Evolutionary conservation across 2,888 invertebrate species (phyloP).

Genomic region (Neocrepidodera transversa): DNA sequence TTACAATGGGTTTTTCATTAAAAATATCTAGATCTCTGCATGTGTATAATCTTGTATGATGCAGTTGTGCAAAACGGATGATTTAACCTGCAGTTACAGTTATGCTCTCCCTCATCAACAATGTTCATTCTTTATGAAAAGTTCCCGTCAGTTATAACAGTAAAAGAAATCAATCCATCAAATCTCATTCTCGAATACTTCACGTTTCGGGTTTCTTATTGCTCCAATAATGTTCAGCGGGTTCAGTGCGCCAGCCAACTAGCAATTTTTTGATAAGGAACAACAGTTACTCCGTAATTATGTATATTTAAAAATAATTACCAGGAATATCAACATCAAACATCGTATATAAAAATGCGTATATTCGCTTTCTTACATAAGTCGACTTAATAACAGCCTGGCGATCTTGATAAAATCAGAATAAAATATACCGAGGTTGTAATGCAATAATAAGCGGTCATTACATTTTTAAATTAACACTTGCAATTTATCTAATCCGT

Average conservation of each 20-base stretch:
- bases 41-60: slow-evolving; percentile 1
- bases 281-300: slow-evolving; percentile 38
- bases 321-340: slow-evolving; percentile 37
- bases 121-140: slow-evolving; percentile 17
- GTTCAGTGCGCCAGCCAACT: slow-evolving; percentile 18
- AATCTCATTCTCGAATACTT: slow-evolving; percentile 15
- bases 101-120: slow-evolving; percentile 19
- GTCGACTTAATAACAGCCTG: slow-evolving; percentile 36
- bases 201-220: slow-evolving; percentile 22
- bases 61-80: slow-evolving; percentile 14
- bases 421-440: slow-evolving; percentile 34
- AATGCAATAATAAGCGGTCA: slow-evolving; percentile 40
- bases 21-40: slow-evolving; percentile 4
- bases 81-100: slow-evolving; percentile 19
- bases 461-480: slow-evolving; percentile 37
- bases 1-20: neutral
- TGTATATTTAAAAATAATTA: slow-evolving; percentile 43
- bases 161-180: slow-evolving; percentile 23
- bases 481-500: slow-evolving; percentile 33
- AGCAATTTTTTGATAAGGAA: slow-evolving; percentile 36
- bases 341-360: slow-evolving; percentile 35
- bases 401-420: slow-evolving; percentile 38
- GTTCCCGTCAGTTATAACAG: slow-evolving; percentile 19
- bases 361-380: slow-evolving; percentile 37
- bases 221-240: slow-evolving; percentile 30